Base-by-base conservation (phyloP, 2,888 invertebrate species). In the Hypomecis atomaria region DNA sequence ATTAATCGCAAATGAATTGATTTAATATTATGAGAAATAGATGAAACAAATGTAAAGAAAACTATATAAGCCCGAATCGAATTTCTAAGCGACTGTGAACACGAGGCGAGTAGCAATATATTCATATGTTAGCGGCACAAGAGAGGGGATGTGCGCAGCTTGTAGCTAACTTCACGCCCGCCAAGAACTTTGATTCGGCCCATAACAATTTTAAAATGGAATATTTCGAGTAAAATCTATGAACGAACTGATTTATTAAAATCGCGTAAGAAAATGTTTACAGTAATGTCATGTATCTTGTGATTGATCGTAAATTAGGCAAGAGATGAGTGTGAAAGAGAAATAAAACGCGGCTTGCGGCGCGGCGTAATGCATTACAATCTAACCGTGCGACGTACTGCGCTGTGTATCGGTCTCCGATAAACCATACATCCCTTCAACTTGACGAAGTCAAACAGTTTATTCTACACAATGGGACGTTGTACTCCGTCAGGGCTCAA, bases 291-390 rank as follows among this genome's bases (percentile, higher is more conserved):
- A 36, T 48, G n/a, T 49, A 49, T 36, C 43, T 43, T 40, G 50
- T 62, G 23, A 53, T 48, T 53, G 1, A 36, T 40, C 44, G 47
- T 47, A 34, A 47, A 55, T 64, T 40, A 34, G 45, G 40, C 10
- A 10, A 50, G 23, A 37, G 50, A 56, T 38, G 47, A 43, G 56
- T 42, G 42, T 43, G 50, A 38, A n/a, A 59, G 59, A 50, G 50
- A 55, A 57, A 54, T 53, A 49, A 45, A 57, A 48, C 43, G 55
- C 43, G 43, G 60, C 65, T 38, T 57, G 65, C 65, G 65, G 65
- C 65, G 65, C 60, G 60, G 57, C 62, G 63, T 53, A 42, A 45
- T 44, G 61, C 34, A 34, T 34, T n/a, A 59, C 45, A 64, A 62
- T 52, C 73, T 47, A 67, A 62, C 54, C 54, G 48, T 36, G 34